Evolutionary conservation across 2,113 vertebrate genomes (phyloP).

Genomic region (Calidris pugnax): DNA sequence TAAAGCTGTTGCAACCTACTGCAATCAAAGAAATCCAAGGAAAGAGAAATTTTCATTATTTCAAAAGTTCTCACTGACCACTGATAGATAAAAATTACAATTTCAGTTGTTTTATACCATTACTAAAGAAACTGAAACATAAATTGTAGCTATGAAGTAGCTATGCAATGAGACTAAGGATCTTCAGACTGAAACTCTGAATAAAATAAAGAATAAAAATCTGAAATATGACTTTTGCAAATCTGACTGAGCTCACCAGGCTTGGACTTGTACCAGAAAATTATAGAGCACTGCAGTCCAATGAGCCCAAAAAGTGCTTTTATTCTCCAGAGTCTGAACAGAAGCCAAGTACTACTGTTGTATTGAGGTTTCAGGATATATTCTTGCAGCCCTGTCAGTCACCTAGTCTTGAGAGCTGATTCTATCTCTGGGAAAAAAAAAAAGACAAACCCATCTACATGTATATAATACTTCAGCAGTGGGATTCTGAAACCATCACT

Average conservation of each 20-base stretch:
- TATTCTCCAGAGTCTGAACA: neutral
- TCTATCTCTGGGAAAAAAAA: neutral
- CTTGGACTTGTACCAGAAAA: conserved; percentile 4
- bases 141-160: neutral
- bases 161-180: neutral
- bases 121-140: neutral
- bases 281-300: neutral
- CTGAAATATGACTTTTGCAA: neutral
- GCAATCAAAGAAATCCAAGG: neutral
- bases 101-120: neutral
- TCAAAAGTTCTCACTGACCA: neutral
- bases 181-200: neutral
- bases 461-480: neutral
- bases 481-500: neutral
- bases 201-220: neutral
- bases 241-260: neutral
- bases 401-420: neutral
- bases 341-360: neutral
- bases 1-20: neutral
- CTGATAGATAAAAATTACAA: neutral
- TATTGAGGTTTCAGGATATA: neutral
- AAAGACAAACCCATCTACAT: neutral
- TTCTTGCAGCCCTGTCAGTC: neutral
- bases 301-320: neutral
- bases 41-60: neutral